Evolutionary conservation across 2,888 invertebrate species (phyloP).

Genomic region (Drosophila tanythrix): DNA sequence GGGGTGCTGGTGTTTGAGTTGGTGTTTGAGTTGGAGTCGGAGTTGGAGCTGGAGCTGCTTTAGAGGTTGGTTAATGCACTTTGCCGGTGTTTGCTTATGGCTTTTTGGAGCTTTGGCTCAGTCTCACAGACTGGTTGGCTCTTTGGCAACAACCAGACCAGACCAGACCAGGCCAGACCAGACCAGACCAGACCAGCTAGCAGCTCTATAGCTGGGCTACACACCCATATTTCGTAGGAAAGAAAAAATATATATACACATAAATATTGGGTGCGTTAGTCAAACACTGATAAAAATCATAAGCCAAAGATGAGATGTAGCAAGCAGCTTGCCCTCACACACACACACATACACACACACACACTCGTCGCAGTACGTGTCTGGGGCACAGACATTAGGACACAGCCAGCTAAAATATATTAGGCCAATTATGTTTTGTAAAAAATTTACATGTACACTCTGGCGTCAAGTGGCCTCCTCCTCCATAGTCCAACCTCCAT

Average conservation of each 20-base stretch:
- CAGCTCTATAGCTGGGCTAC: slow-evolving; percentile 22
- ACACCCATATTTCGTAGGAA: slow-evolving; percentile 71
- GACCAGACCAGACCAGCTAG: slow-evolving; percentile 1
- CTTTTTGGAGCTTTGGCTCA: slow-evolving; percentile 17
- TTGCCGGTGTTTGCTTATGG: slow-evolving; percentile 47
- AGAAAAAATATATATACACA: slow-evolving; percentile 23
- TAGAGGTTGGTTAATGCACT: slow-evolving; percentile 56
- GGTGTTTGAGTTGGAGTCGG: slow-evolving; percentile 9
- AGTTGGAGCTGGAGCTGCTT: slow-evolving; percentile 4
- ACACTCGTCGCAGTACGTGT: slow-evolving; percentile 46
- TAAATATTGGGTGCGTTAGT: slow-evolving; percentile 76
- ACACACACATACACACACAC: slow-evolving; percentile 3
- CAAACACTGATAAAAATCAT: slow-evolving; percentile 79
- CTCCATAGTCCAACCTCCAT: neutral
- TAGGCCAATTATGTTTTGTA: slow-evolving; percentile 76
- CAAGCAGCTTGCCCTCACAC: slow-evolving; percentile 29
- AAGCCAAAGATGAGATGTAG: slow-evolving; percentile 54
- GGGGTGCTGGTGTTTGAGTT: slow-evolving; percentile 17
- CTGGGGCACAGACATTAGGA: slow-evolving; percentile 44
- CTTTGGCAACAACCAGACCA: slow-evolving; percentile 38
- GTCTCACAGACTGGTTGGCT: neutral
- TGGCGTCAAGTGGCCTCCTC: slow-evolving; percentile 65
- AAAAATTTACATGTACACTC: slow-evolving; percentile 68
- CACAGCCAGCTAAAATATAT: slow-evolving; percentile 66
- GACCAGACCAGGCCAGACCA: slow-evolving; percentile 10